A percentile compares a stretch with the other conserved stretches of the same genome.
Evolutionary conservation across 64 coral and sea anemone species (phyloP).

Genomic region (Anthopleura sola): DNA sequence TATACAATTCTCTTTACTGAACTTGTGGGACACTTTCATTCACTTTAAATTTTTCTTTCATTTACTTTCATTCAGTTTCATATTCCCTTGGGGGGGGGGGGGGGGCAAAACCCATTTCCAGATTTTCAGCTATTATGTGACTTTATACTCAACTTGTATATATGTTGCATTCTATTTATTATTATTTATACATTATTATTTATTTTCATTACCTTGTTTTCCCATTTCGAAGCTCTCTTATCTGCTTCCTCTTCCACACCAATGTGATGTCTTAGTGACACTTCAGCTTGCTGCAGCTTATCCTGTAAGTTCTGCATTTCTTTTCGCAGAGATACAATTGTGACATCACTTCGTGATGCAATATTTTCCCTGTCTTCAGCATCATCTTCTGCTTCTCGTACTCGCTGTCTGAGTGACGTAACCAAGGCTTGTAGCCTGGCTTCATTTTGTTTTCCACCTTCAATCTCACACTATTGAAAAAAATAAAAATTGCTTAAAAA

Average conservation of each 20-base stretch:
- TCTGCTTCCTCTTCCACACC: slow-evolving; percentile 62
- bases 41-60: background rate
- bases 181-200: too few species aligned
- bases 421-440: slow-evolving; percentile 80
- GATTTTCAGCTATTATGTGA: too few species aligned
- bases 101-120: too few species aligned
- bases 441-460: slow-evolving; percentile 90
- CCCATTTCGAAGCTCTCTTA: slow-evolving; percentile 66
- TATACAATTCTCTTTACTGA: background rate
- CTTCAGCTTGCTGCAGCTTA: slow-evolving; percentile 77
- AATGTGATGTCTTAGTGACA: slow-evolving; percentile 82
- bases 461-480: slow-evolving; percentile 85
- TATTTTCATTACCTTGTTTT: slow-evolving; percentile 75
- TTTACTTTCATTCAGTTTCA: background rate
- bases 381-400: slow-evolving; percentile 90
- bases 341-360: slow-evolving; percentile 86
- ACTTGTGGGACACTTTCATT: background rate
- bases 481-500: background rate
- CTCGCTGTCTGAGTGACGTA: slow-evolving; percentile 80
- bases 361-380: slow-evolving; percentile 80
- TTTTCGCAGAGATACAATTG: slow-evolving; percentile 77
- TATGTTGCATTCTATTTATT: too few species aligned
- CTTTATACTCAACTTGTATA: too few species aligned
- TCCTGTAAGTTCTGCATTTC: slow-evolving; percentile 91
- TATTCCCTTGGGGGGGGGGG: too few species aligned